A percentile compares a stretch with the other conserved stretches of the same genome.
Evolutionary conservation across 2,888 invertebrate genomes (phyloP).

Genomic region (Nomada lathburiana): DNA sequence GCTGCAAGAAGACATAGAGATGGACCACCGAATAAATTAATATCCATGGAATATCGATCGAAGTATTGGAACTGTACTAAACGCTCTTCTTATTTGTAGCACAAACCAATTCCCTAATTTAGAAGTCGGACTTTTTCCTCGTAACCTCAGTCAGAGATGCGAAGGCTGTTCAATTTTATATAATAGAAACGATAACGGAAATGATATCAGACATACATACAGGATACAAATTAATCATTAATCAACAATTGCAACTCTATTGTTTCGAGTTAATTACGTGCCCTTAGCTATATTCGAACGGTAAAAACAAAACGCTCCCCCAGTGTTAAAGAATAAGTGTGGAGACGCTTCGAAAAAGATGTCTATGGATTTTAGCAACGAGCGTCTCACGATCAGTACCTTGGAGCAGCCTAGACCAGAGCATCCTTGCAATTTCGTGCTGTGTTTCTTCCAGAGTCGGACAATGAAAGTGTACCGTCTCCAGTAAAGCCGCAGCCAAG

Average conservation of each 20-base stretch:
- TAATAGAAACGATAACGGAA: not conserved
- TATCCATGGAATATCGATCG: constrained; percentile 45
- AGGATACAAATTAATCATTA: constrained; percentile 19
- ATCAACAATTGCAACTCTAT: not conserved
- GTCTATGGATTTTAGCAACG: constrained; percentile 17
- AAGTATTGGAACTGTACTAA: constrained; percentile 65
- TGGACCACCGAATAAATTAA: constrained; percentile 3
- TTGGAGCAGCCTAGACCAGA: constrained; percentile 19
- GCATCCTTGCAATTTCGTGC: constrained; percentile 49
- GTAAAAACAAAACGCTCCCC: not conserved
- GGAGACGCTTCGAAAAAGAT: not conserved
- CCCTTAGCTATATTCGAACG: not conserved
- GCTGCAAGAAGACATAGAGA: constrained; percentile 22
- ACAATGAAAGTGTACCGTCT: constrained; percentile 90
- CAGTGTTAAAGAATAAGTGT: too few species aligned
- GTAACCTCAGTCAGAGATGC: not conserved
- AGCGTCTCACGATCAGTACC: constrained; percentile 22
- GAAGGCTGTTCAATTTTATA: constrained; percentile 1
- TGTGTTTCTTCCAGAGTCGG: constrained; percentile 90
- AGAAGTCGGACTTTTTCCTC: not conserved
- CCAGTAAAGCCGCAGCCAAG: constrained; percentile 85
- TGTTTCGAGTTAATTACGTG: not conserved
- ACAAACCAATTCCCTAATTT: constrained; percentile 9
- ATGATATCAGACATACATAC: not conserved
- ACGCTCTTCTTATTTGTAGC: constrained; percentile 27